Evolutionary conservation across 1,140 invertebrate species (phyloP), one percentile per base, ranked within the genome.

Genomic region (Wasmannia auropunctata): DNA sequence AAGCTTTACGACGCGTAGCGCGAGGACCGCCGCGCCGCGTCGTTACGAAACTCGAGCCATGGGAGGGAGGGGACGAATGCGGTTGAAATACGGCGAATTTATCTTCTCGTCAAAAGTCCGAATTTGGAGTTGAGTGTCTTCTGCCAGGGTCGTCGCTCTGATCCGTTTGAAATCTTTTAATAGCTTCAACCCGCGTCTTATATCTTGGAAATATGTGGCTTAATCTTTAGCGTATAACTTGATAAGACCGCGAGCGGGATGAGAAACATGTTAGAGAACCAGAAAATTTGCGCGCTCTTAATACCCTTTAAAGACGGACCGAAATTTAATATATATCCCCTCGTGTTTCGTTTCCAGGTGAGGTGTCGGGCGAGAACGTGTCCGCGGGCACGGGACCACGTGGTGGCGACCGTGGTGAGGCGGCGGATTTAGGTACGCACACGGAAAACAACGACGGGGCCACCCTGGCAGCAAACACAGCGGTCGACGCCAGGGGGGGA

Each of bases 391-490:
- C 94, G 86, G 93, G 93, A 85, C 91, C 92, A 87, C 92, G 94
- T 76, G 77, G 91, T 56, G 93, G 93, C 83, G 93, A 95, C 86
- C 94, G 95, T 89, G 94, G 94, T 80, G 94, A 95, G 90, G 93
- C 95, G 89, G 93, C 94, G 86, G 93, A 95, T 92, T 92, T 94
- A 94, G 94, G 91, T 84, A 93, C 93, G 86, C 94, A 94, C 90
- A 93, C 94, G 74, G 94, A 94, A 88, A 93, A 91, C 79, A 94
- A 91, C 91, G 93, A 95, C 93, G 93, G 92, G 91, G 92, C 92
- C 93, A 95, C 93, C 93, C 94, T 95, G 94, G 95, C 94, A 92
- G 94, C 94, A 70, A 95, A 94, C 87, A 94, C 95, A 92, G 94
- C 94, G 90, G 92, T 95, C 83, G 94, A 95, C 93, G 94, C 94